phyloP scores from a whole-genome alignment of 2,888 invertebrate species.

The Liodrosophila aerea region DNA sequence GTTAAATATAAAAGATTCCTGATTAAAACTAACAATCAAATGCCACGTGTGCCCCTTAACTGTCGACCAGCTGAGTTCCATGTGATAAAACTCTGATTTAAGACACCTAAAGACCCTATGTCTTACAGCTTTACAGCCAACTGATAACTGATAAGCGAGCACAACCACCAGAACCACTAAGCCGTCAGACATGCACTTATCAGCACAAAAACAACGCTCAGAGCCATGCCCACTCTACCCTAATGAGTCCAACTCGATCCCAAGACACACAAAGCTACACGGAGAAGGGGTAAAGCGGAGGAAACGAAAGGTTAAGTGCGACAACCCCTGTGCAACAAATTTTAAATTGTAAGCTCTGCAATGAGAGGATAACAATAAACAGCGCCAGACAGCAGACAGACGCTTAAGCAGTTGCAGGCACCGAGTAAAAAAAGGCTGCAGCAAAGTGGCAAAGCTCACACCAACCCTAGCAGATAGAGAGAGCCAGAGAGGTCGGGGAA shows the following conservation, averaged over 20 bases:
- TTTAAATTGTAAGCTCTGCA: conserved; percentile 27
- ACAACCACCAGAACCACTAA: conserved; percentile 38
- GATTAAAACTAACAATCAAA: neutral
- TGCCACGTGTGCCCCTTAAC: conserved; percentile 19
- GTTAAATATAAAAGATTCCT: neutral
- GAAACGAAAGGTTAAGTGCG: conserved; percentile 25
- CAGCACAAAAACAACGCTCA: conserved; percentile 45
- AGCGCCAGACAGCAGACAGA: conserved; percentile 26
- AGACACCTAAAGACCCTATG: too few species aligned
- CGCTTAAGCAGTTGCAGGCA: conserved; percentile 51
- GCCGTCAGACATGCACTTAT: conserved; percentile 62
- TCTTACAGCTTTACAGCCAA: conserved; percentile 7
- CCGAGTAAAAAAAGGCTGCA: conserved; percentile 53
- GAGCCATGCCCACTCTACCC: conserved; percentile 15
- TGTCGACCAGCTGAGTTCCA: conserved; percentile 32
- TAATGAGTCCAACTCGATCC: conserved; percentile 42
- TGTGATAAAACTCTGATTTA: conserved; percentile 38
- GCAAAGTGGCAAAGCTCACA: conserved; percentile 81
- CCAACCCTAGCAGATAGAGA: conserved; percentile 58
- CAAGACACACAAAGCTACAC: conserved; percentile 1
- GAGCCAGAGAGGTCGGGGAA: neutral
- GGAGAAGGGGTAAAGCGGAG: neutral
- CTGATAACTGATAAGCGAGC: conserved; percentile 19
- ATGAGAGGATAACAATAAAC: conserved; percentile 33
- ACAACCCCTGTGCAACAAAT: conserved; percentile 48